Base-by-base conservation (phyloP, 2,888 invertebrate genomes). In the Colletes collaris region DNA sequence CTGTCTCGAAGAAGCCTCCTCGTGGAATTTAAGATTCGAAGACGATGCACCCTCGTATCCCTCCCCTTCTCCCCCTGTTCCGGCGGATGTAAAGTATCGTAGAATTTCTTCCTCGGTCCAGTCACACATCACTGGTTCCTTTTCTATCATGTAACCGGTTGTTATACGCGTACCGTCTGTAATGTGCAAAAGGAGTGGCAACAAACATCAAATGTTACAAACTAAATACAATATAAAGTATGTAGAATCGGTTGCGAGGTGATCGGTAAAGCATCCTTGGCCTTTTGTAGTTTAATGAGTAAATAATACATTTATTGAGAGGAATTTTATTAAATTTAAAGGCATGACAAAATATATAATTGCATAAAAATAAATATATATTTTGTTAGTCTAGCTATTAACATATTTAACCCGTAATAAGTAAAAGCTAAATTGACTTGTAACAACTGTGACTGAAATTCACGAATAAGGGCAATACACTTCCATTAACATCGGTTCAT, bases 121-220 rank as follows among this genome's bases (percentile, higher is more conserved):
- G 44, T 92, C 90, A 75, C 90, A 89, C 35, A 67, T 77, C 53
- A 89, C 67, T 10, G 88, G 84, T 8, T 89, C 85, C 7, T 87
- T 80, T 66, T 92, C 92, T 63, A 92, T 84, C 27, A 74, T 69
- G 70, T 86, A 89, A 40, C 86, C 81, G 0, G 88, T 90, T 27
- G 86, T 88, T 50, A 92, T 92, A 46, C 90, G 86, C 37, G 92
- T 92, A 16, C 91, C 92, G 62, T 93, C 92, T 91, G 64, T 11
- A 66, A 84, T 16, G 8, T 27, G 27, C 27, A 4, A 46, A 3
- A 13, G 19, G 5, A 46, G 7, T 16, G 16, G 16, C 16, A 16
- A 16, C 16, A 16, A 16, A 16, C 16, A 16, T 16, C 16, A 16
- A 16, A 16, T 16, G 16, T 16, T 16, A 16, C 16, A 16, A 16